Base-by-base conservation (phyloP, 37 sponge, comb jelly and placozoan species). In the Ianthella basta region DNA sequence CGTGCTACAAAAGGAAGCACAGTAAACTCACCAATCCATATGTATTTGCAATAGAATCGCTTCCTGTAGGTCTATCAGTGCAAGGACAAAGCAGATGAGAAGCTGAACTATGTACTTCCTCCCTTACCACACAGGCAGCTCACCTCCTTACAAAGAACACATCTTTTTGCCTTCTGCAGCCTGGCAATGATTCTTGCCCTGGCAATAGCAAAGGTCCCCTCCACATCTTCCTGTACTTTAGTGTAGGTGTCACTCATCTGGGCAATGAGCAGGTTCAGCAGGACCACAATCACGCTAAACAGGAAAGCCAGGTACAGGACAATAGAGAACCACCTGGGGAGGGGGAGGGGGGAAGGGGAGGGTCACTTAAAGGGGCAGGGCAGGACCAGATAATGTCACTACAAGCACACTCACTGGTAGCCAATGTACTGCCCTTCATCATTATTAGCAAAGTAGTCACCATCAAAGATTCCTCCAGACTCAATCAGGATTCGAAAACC, bases 191-290 rank as follows among this genome's bases (percentile, higher is more conserved):
- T 78, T 25, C 60, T 55, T 0, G 86, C 86, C 27, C 86, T 55
- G 35, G 70, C 70, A 25, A 85, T 32, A 10, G 70, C 86, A 75
- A 85, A 53, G 56, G 70, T 73, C 33, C 86, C 56, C 78, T 85
- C 74, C 33, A 73, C 86, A 39, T 85, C 86, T 29, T 56, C 57
- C 86, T 85, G 86, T 5, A 85, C 86, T 55, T 85, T 85, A 25
- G 70, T 39, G 67, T 85, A 85, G 33, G 86, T 75, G 86, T 85
- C 86, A 75, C 77, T 74, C 74, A 85, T 50, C 78, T 85, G 86
- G 56, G 86, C 86, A 75, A 85, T 85, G 36, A 85, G 86, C 19
- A 85, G 33, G 78, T 85, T 85, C 23, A 85, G 78, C 34, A 85
- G 77, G 77, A 85, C 61, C 15, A 85, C 78, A 32, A 85, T 85